Evolutionary conservation across 2,888 invertebrate genomes (phyloP).

Genomic region (Trachelus tabidus): DNA sequence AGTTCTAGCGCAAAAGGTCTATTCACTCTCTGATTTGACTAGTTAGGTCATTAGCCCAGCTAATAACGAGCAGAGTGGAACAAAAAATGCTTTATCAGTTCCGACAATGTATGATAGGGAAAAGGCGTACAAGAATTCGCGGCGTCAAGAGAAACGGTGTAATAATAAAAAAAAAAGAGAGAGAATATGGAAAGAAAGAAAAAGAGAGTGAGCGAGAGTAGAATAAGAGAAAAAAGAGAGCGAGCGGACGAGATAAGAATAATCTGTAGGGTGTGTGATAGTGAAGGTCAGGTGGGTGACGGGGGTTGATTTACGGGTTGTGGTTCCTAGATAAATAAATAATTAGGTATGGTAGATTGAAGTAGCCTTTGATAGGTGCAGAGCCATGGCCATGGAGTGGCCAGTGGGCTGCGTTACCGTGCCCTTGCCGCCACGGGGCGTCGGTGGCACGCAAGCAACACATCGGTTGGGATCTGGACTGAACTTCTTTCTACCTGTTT

Average conservation of each 20-base stretch:
- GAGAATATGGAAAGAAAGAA: background rate
- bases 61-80: background rate
- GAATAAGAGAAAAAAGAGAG: background rate
- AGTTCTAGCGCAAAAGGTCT: background rate
- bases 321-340: constrained; percentile 27
- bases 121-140: background rate
- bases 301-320: constrained; percentile 13
- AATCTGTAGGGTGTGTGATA: constrained; percentile 23
- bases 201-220: background rate
- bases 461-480: constrained; percentile 61
- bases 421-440: constrained; percentile 65
- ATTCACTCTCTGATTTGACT: background rate
- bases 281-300: constrained; percentile 8
- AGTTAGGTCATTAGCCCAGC: background rate
- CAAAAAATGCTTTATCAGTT: background rate
- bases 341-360: constrained; percentile 57
- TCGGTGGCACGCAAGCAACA: constrained; percentile 62
- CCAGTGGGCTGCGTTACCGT: constrained; percentile 62
- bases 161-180: background rate
- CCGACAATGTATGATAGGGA: background rate
- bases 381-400: constrained; percentile 62
- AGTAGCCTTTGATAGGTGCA: constrained; percentile 63
- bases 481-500: constrained; percentile 79
- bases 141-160: background rate
- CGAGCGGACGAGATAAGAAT: constrained; percentile 6